Conservation (phyloP, 1,140 invertebrate genomes). For the Drosophila nikananu region DNA sequence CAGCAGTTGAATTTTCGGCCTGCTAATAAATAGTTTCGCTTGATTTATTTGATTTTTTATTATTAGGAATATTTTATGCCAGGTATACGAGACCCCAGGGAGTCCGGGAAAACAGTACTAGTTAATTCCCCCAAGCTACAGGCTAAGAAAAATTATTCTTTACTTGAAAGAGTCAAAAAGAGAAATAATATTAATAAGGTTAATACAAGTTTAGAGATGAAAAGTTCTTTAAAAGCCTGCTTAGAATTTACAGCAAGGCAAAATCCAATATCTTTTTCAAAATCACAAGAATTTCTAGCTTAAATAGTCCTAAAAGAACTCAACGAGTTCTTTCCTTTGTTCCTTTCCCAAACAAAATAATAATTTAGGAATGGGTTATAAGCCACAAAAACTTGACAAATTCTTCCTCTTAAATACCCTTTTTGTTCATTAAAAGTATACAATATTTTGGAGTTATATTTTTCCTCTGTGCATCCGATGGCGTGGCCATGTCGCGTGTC, state of each 20-base stretch:
- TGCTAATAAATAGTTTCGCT: constrained; percentile 73
- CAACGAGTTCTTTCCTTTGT: too few relatives aligned
- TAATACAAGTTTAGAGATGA: neutral
- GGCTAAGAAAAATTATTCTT: neutral
- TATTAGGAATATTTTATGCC: constrained; percentile 80
- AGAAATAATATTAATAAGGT: too few relatives aligned
- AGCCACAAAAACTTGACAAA: neutral
- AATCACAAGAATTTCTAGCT: neutral
- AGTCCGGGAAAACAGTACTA: constrained; percentile 7
- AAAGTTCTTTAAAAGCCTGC: too few relatives aligned
- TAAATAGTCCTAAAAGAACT: neutral
- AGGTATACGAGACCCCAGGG: constrained; percentile 55
- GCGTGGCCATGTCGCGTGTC: constrained; percentile 58
- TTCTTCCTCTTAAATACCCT: neutral
- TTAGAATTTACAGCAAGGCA: neutral
- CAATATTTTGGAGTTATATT: too few relatives aligned
- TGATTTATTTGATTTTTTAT: constrained; percentile 82
- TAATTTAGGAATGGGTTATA: neutral
- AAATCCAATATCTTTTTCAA: neutral
- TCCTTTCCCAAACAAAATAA: neutral
- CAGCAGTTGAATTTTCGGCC: constrained; percentile 23
- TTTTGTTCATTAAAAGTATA: too few relatives aligned
- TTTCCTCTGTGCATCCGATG: constrained; percentile 15
- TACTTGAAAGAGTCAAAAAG: too few relatives aligned
- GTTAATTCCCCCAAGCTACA: neutral